These are phyloP conservation scores for Adineta ricciae DNA, from an alignment of 2,888 invertebrate species.

Conservation along the genomic window DNA sequence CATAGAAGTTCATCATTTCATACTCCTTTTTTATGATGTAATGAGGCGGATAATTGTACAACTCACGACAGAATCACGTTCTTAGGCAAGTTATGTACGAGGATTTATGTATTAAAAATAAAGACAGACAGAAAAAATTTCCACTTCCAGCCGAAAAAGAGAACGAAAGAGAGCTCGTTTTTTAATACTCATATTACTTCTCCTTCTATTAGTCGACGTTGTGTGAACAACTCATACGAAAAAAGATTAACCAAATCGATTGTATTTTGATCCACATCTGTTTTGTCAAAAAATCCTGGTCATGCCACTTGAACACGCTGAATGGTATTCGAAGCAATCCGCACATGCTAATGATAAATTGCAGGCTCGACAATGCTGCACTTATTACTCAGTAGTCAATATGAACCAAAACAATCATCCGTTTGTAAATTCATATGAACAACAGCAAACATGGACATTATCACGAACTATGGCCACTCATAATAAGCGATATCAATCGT, in stretches of 20 bases:
- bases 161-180: background rate
- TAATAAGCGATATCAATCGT: constrained; percentile 2
- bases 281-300: background rate
- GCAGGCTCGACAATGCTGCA: background rate
- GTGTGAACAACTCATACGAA: background rate
- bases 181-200: background rate
- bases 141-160: background rate
- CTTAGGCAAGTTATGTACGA: background rate
- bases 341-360: background rate
- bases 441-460: constrained; percentile 9
- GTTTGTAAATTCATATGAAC: background rate
- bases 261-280: background rate
- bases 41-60: background rate
- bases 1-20: background rate
- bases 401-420: background rate
- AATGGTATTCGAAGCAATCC: background rate
- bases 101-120: background rate
- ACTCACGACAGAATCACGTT: background rate
- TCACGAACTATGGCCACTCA: background rate
- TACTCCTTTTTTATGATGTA: background rate
- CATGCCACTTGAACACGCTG: background rate
- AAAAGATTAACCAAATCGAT: background rate
- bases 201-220: background rate
- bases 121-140: background rate
- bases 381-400: background rate